phyloP scores from a whole-genome alignment of 2,888 invertebrate species.

The Drosophila fungiperda region DNA sequence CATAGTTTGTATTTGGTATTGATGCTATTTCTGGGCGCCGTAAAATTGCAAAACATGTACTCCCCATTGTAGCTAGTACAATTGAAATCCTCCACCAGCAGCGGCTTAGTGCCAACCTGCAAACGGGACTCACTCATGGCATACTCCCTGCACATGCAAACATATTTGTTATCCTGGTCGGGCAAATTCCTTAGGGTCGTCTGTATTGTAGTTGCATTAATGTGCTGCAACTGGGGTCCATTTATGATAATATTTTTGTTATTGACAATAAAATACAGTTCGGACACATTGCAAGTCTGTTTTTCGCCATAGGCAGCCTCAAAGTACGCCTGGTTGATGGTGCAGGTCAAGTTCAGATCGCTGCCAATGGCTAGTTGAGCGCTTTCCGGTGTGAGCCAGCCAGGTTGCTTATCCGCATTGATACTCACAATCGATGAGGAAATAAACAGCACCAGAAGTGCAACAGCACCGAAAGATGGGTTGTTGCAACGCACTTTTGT shows the following conservation, averaged over 20 bases:
- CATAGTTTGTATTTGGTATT: slow-evolving; percentile 86
- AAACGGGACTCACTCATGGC: slow-evolving; percentile 73
- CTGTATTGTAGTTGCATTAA: slow-evolving; percentile 75
- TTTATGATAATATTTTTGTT: not conserved
- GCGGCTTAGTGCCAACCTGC: slow-evolving; percentile 87
- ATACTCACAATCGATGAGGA: not conserved
- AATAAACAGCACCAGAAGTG: not conserved
- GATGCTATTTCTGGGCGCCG: slow-evolving; percentile 87
- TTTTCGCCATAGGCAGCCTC: not conserved
- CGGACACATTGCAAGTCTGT: slow-evolving; percentile 59
- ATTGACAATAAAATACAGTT: slow-evolving; percentile 68
- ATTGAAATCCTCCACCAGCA: slow-evolving; percentile 88
- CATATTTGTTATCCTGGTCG: slow-evolving; percentile 68
- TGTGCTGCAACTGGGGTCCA: slow-evolving; percentile 29
- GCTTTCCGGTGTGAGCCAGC: slow-evolving; percentile 69
- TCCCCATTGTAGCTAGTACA: slow-evolving; percentile 91
- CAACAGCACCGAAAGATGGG: not conserved
- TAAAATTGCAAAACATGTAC: slow-evolving; percentile 91
- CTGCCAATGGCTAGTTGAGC: slow-evolving; percentile 76
- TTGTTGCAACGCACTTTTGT: slow-evolving; percentile 15
- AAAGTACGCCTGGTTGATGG: slow-evolving; percentile 70
- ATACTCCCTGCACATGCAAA: slow-evolving; percentile 75
- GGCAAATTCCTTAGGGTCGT: slow-evolving; percentile 62
- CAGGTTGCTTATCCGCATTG: slow-evolving; percentile 46
- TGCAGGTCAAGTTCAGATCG: slow-evolving; percentile 80